These are phyloP conservation scores for Amblyjoppa proteus DNA, from an alignment of 2,888 invertebrate species.

Conservation along the genomic window DNA sequence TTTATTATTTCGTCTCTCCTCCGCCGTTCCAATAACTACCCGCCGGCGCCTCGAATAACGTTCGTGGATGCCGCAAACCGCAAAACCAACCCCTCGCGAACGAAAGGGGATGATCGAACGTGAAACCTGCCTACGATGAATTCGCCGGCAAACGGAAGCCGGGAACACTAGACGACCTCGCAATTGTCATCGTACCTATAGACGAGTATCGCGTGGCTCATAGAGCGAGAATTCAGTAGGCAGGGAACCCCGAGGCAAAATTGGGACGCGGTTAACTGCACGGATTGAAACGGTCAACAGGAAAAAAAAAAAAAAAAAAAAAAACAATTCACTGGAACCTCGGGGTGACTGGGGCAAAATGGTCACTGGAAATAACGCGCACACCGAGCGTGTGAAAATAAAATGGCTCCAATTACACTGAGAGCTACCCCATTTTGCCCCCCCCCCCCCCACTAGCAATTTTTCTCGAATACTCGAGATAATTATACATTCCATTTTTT, in stretches of 20 bases:
- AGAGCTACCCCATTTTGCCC: no score
- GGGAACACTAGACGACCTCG: constrained; percentile 45
- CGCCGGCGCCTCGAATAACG: constrained; percentile 14
- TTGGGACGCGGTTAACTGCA: no score
- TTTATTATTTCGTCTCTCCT: background rate
- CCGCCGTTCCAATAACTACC: background rate
- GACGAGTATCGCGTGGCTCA: constrained; percentile 16
- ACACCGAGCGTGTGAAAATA: no score
- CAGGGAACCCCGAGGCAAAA: background rate
- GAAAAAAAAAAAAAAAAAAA: background rate
- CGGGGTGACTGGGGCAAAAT: no score
- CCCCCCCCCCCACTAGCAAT: no score
- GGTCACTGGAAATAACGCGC: no score
- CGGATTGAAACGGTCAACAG: background rate
- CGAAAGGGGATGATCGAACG: constrained; percentile 43
- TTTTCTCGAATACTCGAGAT: no score
- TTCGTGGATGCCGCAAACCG: background rate
- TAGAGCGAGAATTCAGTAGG: background rate
- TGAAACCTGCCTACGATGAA: constrained; percentile 66
- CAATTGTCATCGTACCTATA: constrained; percentile 29
- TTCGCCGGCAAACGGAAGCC: constrained; percentile 73
- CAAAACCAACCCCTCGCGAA: constrained; percentile 26
- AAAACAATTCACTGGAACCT: background rate
- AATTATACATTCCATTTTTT: no score
- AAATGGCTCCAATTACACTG: no score